Conservation (phyloP, 2,797 vertebrate genomes). For the Sebastes iracundus region DNA sequence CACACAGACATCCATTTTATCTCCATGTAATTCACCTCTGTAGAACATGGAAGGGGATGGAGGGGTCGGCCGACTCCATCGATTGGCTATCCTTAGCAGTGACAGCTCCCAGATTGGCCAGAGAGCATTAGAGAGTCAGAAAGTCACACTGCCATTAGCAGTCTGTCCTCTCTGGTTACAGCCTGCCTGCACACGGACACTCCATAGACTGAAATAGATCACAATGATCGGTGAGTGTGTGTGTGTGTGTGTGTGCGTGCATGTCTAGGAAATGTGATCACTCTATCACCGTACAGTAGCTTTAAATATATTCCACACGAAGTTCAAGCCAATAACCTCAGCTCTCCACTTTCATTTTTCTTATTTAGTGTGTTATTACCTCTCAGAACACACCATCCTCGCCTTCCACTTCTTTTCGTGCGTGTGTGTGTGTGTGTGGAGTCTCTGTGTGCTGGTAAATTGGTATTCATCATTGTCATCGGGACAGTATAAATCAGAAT, state of each 20-base stretch:
- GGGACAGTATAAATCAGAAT: slow-evolving; percentile 5
- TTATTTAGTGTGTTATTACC: not conserved
- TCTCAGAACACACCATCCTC: not conserved
- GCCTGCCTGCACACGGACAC: slow-evolving; percentile 30
- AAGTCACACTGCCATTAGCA: slow-evolving; percentile 74
- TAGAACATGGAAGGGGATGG: slow-evolving; percentile 62
- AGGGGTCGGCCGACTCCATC: slow-evolving; percentile 65
- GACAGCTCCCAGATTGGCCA: slow-evolving; percentile 78
- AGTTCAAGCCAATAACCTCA: slow-evolving; percentile 3
- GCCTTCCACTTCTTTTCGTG: not conserved
- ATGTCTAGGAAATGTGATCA: slow-evolving; percentile 27
- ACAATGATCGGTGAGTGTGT: slow-evolving; percentile 37
- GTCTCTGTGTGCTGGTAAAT: not conserved
- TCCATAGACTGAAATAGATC: slow-evolving; percentile 50
- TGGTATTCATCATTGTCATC: not conserved
- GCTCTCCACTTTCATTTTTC: not conserved
- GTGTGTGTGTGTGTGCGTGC: not conserved
- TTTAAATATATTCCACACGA: slow-evolving; percentile 10
- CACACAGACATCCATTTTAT: slow-evolving; percentile 38
- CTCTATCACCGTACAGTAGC: slow-evolving; percentile 11
- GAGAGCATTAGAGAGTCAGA: slow-evolving; percentile 71
- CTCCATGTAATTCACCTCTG: slow-evolving; percentile 68
- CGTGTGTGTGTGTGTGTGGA: too few relatives aligned
- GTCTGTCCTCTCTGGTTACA: slow-evolving; percentile 74
- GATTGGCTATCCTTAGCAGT: slow-evolving; percentile 68